Conservation (phyloP, 2,797 vertebrate species). For the Tarsius wallacei region DNA sequence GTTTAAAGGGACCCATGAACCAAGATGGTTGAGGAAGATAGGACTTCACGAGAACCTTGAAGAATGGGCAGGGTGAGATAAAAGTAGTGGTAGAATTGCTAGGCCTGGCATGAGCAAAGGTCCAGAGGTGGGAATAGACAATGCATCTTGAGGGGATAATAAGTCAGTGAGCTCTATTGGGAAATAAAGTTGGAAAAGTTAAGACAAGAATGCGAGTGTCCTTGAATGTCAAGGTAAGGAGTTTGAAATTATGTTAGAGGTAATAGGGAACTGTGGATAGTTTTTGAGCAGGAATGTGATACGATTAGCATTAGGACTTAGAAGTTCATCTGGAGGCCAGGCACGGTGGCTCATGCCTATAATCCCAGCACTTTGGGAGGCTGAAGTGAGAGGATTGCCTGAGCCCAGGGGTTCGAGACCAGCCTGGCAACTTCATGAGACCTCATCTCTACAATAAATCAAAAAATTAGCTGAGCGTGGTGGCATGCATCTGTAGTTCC, state of each 20-base stretch:
- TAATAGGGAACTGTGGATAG: neutral
- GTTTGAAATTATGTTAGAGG: neutral
- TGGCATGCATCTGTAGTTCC: too few relatives aligned
- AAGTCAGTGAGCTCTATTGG: neutral
- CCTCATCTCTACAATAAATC: too few relatives aligned
- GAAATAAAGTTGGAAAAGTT: constrained; percentile 11
- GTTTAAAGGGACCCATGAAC: neutral
- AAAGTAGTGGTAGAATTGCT: neutral
- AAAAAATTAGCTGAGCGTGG: too few relatives aligned
- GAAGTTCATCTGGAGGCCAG: neutral
- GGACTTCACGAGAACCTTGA: neutral
- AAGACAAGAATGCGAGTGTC: neutral
- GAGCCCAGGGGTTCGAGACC: too few relatives aligned
- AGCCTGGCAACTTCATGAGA: too few relatives aligned
- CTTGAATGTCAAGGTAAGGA: constrained; percentile 18
- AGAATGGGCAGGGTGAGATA: constrained; percentile 3
- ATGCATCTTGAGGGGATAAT: neutral
- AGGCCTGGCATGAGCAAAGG: neutral
- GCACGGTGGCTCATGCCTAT: too few relatives aligned
- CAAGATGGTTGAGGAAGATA: neutral
- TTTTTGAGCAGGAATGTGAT: neutral
- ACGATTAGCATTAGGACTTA: neutral
- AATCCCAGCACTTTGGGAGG: too few relatives aligned
- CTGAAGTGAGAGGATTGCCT: too few relatives aligned
- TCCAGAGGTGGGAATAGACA: neutral